These are phyloP conservation scores for Manis crassicaudata DNA, from an alignment of 2,797 vertebrate genomes.

Conservation along the genomic window DNA sequence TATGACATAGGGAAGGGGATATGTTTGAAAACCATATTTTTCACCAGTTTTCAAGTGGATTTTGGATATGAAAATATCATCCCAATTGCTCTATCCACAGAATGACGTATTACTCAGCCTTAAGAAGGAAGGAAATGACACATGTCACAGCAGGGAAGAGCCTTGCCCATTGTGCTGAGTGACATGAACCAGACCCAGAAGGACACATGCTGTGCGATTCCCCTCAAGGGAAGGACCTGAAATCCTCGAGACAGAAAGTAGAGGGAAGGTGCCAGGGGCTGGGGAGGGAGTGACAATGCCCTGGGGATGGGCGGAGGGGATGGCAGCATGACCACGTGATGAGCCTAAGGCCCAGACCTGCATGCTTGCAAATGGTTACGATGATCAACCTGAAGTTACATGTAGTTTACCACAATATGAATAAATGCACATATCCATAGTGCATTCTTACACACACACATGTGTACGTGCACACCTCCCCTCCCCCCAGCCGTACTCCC, in stretches of 20 bases:
- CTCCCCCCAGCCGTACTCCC: background rate
- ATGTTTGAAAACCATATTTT: background rate
- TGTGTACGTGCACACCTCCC: too few species aligned
- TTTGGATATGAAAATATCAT: background rate
- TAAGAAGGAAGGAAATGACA: background rate
- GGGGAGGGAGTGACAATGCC: too few species aligned
- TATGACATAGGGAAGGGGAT: background rate
- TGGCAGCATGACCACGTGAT: rapidly evolving
- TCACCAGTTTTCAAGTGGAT: background rate
- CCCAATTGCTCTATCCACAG: background rate
- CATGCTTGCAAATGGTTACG: rapidly evolving
- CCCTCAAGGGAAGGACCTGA: background rate
- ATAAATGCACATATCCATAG: too few species aligned
- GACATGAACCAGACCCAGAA: background rate
- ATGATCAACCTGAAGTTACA: rapidly evolving
- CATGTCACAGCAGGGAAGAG: background rate
- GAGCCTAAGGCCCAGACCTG: rapidly evolving
- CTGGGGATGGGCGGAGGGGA: too few species aligned
- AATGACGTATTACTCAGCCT: background rate
- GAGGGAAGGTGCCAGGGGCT: too few species aligned
- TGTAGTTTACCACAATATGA: background rate
- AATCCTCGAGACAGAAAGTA: background rate
- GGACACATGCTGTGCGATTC: background rate
- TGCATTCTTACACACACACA: too few species aligned
- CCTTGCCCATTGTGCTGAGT: background rate